phyloP scores from a whole-genome alignment of 1,140 invertebrate genomes.

The Lysiphlebus fabarum region DNA sequence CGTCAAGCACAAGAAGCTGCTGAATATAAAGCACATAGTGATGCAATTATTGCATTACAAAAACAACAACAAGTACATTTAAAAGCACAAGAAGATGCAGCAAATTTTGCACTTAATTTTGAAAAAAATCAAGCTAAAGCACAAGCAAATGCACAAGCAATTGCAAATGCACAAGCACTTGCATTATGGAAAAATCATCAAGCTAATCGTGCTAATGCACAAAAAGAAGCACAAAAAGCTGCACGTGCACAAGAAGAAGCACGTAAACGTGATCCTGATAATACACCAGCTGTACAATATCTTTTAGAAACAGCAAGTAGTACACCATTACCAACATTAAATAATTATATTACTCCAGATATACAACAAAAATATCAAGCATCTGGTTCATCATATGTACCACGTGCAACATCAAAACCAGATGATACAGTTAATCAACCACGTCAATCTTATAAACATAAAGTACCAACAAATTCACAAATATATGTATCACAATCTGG shows the following conservation, averaged over 20 bases:
- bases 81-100: constrained; percentile 48
- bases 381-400: constrained; percentile 42
- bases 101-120: constrained; percentile 44
- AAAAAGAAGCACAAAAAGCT: constrained; percentile 42
- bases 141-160: constrained; percentile 47
- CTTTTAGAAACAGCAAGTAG: constrained; percentile 37
- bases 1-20: constrained; percentile 44
- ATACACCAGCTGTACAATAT: constrained; percentile 48
- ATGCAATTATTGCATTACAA: constrained; percentile 48
- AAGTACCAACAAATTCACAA: constrained; percentile 36
- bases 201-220: constrained; percentile 42
- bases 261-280: constrained; percentile 38
- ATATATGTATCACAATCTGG: constrained; percentile 48
- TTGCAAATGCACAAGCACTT: constrained; percentile 49
- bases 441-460: constrained; percentile 44
- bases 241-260: constrained; percentile 44
- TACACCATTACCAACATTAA: constrained; percentile 39
- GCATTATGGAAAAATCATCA: constrained; percentile 47
- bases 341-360: constrained; percentile 43
- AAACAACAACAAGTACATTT: constrained; percentile 48
- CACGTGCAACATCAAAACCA: constrained; percentile 39
- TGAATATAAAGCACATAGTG: constrained; percentile 50
- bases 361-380: constrained; percentile 44
- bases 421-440: constrained; percentile 39
- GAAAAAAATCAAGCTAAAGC: constrained; percentile 48